Conservation (phyloP, 2,888 invertebrate genomes). For the Lochmaea crataegi region DNA sequence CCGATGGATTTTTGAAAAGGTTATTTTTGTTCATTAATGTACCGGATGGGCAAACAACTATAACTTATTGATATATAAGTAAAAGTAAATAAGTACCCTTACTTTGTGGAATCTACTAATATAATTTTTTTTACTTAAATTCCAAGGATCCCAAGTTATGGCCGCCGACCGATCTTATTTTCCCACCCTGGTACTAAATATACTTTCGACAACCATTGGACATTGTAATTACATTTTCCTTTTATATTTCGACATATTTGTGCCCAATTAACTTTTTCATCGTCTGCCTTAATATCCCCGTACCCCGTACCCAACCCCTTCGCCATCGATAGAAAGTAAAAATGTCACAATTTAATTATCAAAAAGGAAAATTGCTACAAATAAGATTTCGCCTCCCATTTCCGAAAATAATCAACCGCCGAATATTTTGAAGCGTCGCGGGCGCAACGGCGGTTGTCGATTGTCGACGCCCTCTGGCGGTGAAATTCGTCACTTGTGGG, state of each 20-base stretch:
- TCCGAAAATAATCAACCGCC: conserved; percentile 52
- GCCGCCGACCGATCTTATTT: too few relatives aligned
- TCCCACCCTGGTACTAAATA: too few relatives aligned
- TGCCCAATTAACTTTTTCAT: conserved; percentile 19
- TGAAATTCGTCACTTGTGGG: conserved; percentile 34
- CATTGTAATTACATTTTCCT: conserved; percentile 12
- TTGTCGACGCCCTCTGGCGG: conserved; percentile 51
- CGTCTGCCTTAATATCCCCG: not conserved
- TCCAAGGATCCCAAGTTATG: too few relatives aligned
- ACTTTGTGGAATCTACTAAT: too few relatives aligned
- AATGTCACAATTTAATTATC: conserved; percentile 41
- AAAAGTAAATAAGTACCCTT: too few relatives aligned
- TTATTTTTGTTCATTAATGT: too few relatives aligned
- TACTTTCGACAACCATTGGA: not conserved
- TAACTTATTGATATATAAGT: too few relatives aligned
- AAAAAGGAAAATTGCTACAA: conserved; percentile 54
- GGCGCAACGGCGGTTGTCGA: conserved; percentile 42
- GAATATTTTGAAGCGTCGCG: conserved; percentile 52
- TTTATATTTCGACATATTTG: conserved; percentile 15
- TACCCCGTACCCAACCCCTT: conserved; percentile 5
- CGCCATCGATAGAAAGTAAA: conserved; percentile 28
- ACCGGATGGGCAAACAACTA: too few relatives aligned
- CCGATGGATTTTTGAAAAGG: too few relatives aligned
- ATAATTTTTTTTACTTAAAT: too few relatives aligned
- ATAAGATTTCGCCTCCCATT: conserved; percentile 54